A percentile compares a stretch with the other conserved stretches of the same genome.
These are phyloP conservation scores for Holothuria leucospilota DNA, from an alignment of 53 echinoderm and acorn worm genomes.

Conservation along the genomic window DNA sequence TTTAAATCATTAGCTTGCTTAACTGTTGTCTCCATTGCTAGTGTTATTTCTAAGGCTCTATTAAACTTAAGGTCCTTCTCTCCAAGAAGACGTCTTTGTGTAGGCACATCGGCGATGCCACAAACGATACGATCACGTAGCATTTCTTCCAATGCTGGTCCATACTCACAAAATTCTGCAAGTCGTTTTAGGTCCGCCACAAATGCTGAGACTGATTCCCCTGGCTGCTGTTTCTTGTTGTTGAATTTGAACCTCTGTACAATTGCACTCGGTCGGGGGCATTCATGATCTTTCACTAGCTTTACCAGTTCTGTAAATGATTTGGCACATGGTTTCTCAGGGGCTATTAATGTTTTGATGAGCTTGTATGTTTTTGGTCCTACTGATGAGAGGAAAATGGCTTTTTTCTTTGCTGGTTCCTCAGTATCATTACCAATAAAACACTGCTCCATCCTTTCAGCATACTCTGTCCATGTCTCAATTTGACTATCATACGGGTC, in stretches of 20 bases:
- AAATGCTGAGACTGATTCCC: slow-evolving; percentile 18
- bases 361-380: too few species aligned
- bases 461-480: too few species aligned
- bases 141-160: slow-evolving; percentile 39
- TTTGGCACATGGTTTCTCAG: slow-evolving; percentile 20
- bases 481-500: too few species aligned
- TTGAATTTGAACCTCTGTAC: slow-evolving; percentile 34
- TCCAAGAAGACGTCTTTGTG: not conserved
- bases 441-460: too few species aligned
- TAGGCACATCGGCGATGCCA: not conserved
- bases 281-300: too few species aligned
- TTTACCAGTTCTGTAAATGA: slow-evolving; percentile 30
- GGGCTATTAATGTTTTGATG: not conserved
- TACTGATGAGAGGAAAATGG: too few species aligned
- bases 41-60: not conserved
- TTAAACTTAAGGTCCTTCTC: not conserved
- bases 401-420: too few species aligned
- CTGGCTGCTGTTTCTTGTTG: not conserved
- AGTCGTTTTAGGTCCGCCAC: slow-evolving; percentile 36
- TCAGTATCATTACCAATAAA: too few species aligned
- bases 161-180: slow-evolving; percentile 46
- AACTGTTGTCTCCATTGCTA: not conserved
- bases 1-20: not conserved
- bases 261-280: not conserved
- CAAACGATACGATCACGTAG: slow-evolving; percentile 12